Conservation (phyloP, 2,888 invertebrate genomes). For the Hydraecia micacea region DNA sequence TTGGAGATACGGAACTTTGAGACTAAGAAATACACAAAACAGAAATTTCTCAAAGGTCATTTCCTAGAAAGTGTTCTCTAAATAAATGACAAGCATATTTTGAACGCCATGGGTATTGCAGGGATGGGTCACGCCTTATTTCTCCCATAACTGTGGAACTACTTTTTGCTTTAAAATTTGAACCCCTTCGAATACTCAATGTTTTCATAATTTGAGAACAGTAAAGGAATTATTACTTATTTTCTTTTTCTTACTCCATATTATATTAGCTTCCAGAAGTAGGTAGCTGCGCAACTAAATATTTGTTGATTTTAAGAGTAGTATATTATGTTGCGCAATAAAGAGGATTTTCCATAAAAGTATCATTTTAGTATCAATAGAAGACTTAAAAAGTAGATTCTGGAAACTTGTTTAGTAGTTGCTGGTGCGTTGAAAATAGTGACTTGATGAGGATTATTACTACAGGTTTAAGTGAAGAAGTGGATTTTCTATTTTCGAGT, state of each 20-base stretch:
- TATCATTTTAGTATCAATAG: slow-evolving; percentile 24
- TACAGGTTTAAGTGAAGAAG: not conserved
- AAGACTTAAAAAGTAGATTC: slow-evolving; percentile 8
- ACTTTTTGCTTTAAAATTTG: not conserved
- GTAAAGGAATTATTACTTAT: not conserved
- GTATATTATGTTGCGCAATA: slow-evolving; percentile 7
- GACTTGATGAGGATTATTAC: not conserved
- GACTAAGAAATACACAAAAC: not conserved
- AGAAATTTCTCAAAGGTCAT: not conserved
- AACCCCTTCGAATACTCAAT: not conserved
- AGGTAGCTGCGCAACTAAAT: not conserved
- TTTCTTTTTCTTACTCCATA: slow-evolving; percentile 10
- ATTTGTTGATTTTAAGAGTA: slow-evolving; percentile 13
- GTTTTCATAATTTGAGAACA: not conserved
- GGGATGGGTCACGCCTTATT: not conserved
- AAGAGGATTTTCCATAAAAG: slow-evolving; percentile 17
- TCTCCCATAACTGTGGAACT: not conserved
- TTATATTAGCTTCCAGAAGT: slow-evolving; percentile 1
- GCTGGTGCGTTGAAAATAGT: not conserved
- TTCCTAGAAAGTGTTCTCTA: not conserved
- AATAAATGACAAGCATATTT: not conserved
- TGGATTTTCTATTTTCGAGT: not conserved
- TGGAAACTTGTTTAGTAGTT: not conserved
- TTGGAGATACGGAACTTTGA: not conserved
- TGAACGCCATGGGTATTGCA: not conserved